Base-by-base conservation (phyloP, 2,888 invertebrate genomes). In the Apotomis betuletana region DNA sequence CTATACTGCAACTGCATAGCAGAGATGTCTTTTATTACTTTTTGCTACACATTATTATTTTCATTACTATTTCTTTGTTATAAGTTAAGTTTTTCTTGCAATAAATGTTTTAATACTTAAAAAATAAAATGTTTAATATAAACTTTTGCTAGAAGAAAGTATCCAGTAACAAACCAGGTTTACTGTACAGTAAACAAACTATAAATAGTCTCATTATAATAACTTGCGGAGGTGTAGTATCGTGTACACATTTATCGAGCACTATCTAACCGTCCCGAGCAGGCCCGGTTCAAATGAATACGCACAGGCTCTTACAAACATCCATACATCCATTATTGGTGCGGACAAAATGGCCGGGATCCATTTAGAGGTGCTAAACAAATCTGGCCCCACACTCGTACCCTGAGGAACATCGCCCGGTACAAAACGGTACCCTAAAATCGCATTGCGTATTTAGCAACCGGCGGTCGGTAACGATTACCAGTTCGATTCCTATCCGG, bases 361-460 rank as follows among this genome's bases (percentile, higher is more conserved):
- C 49, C 54, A 51, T 59, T 54, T 52, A 51, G 62, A 36, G 55
- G 71, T 62, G 65, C 44, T 67, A 63, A 63, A 67, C 71, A 72
- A 72, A 72, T 63, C 58, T 67, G 52, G 52, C 10, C 62, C 67
- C 5, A 65, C 52, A 61, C 41, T 27, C 44, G 51, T 61, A 61
- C 57, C 57, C n/a, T 36, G 62, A 72, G 44, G 57, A 72, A 72
- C 71, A 72, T 67, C 62, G 69, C 55, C 59, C 41, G 52, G 52
- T 67, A 70, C 70, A 71, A 62, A 70, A 54, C 57, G 58, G 59
- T 61, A 71, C 69, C 64, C 67, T 51, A 58, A 52, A 61, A 59
- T 63, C 73, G 65, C 75, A 76, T 75, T 75, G 74, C 73, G 74
- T 75, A 76, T 76, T 76, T 76, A 76, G 74, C 74, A 38, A 64